Conservation (phyloP, 2,113 vertebrate genomes). For the Engraulis encrasicolus region DNA sequence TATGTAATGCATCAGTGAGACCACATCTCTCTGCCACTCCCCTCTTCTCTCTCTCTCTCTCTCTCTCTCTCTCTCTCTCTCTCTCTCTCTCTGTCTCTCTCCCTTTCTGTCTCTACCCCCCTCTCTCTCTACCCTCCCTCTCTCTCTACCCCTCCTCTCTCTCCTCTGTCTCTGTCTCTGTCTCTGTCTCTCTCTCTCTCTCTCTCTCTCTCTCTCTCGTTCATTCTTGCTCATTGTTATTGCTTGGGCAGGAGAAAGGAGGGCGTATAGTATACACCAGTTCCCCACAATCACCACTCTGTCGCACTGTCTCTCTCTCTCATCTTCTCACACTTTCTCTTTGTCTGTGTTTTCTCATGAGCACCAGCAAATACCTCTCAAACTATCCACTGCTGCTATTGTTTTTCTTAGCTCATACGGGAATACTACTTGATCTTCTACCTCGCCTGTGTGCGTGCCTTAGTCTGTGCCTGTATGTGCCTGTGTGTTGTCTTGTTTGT, state of each 20-base stretch:
- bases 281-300: background rate
- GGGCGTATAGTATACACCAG: background rate
- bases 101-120: too few relatives aligned
- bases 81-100: too few relatives aligned
- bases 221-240: background rate
- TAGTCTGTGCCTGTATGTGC: too few relatives aligned
- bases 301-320: background rate
- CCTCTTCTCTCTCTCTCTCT: too few relatives aligned
- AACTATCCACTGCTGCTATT: background rate
- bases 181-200: background rate
- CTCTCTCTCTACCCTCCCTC: too few relatives aligned
- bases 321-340: background rate
- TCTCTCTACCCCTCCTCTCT: too few relatives aligned
- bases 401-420: background rate
- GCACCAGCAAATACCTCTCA: background rate
- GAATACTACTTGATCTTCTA: background rate
- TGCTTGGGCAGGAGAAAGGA: background rate
- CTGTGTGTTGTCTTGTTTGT: too few relatives aligned
- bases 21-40: too few relatives aligned
- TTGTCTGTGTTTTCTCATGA: background rate
- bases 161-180: background rate
- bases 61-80: background rate
- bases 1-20: constrained; percentile 41
- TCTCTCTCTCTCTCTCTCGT: too few relatives aligned
- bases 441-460: too few relatives aligned